Conservation (phyloP, 2,113 vertebrate genomes). For the Progne subis region DNA sequence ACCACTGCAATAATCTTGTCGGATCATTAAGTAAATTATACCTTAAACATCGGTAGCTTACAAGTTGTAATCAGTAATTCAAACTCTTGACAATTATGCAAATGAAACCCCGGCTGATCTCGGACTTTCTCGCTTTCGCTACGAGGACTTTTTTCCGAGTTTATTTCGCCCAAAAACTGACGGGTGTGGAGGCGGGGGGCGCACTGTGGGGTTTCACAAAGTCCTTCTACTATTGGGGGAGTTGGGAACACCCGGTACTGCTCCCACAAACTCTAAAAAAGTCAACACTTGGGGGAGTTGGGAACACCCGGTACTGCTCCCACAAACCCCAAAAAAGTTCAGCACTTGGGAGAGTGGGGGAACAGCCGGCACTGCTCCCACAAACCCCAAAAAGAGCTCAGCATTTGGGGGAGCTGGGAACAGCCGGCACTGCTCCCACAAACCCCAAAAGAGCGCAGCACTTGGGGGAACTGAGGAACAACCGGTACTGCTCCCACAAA, state of each 20-base stretch:
- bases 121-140: neutral
- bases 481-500: neutral
- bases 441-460: neutral
- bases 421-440: no score
- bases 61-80: conserved; percentile 52
- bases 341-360: neutral
- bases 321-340: neutral
- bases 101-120: neutral
- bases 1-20: conserved; percentile 30
- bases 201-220: rapidly evolving
- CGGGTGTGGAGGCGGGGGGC: rapidly evolving
- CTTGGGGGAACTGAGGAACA: neutral
- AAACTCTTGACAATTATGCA: conserved; percentile 54
- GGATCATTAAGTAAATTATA: conserved; percentile 62
- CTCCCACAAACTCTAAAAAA: neutral
- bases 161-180: neutral
- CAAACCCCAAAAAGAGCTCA: no score
- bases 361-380: neutral
- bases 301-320: neutral
- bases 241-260: neutral
- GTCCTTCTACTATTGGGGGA: neutral
- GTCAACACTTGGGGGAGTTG: no score
- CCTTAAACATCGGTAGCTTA: conserved; percentile 17
- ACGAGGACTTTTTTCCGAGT: neutral
- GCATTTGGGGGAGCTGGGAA: no score